These are phyloP conservation scores for Pomacea maculata DNA, from an alignment of 1,140 invertebrate genomes.

Conservation along the genomic window DNA sequence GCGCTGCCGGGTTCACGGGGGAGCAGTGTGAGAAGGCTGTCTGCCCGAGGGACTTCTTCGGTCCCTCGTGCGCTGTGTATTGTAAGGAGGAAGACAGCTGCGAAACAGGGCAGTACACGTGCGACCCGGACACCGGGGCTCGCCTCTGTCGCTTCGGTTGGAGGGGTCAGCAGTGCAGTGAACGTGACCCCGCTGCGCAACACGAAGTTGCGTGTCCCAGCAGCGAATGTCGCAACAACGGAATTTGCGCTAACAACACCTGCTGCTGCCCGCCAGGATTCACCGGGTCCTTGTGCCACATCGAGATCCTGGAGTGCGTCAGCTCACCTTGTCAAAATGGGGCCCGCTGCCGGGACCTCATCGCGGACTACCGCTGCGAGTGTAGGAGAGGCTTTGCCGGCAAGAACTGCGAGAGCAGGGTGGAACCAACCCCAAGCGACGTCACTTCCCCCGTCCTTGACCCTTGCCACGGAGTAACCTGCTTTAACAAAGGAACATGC, in stretches of 20 bases:
- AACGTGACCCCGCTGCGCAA: slow-evolving; percentile 20
- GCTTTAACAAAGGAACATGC: slow-evolving; percentile 29
- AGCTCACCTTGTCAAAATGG: slow-evolving; percentile 82
- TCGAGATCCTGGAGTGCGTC: slow-evolving; percentile 70
- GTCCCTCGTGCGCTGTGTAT: slow-evolving; percentile 19
- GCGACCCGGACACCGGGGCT: slow-evolving; percentile 76
- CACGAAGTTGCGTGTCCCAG: slow-evolving; percentile 31
- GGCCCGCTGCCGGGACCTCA: slow-evolving; percentile 78
- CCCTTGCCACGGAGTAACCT: slow-evolving; percentile 17
- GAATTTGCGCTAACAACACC: slow-evolving; percentile 26
- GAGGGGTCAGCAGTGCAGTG: slow-evolving; percentile 89
- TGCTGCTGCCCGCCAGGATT: slow-evolving; percentile 40
- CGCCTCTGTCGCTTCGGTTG: slow-evolving; percentile 90
- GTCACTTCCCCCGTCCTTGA: neutral
- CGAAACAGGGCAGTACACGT: slow-evolving; percentile 82
- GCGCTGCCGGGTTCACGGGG: slow-evolving; percentile 91
- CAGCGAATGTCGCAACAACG: slow-evolving; percentile 35
- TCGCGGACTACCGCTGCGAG: slow-evolving; percentile 60
- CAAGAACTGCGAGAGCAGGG: slow-evolving; percentile 25
- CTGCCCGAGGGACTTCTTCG: slow-evolving; percentile 24
- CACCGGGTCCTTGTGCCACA: slow-evolving; percentile 46
- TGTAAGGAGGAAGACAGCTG: slow-evolving; percentile 28
- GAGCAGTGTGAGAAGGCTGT: slow-evolving; percentile 79
- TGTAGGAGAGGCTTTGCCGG: slow-evolving; percentile 26
- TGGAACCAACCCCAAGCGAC: neutral